Percentiles rank a stretch among this genome's conserved stretches.
These are phyloP conservation scores for Catostylus mosaicus DNA, from an alignment of 30 jellyfish, hydroid and myxozoan genomes.

Conservation along the genomic window DNA sequence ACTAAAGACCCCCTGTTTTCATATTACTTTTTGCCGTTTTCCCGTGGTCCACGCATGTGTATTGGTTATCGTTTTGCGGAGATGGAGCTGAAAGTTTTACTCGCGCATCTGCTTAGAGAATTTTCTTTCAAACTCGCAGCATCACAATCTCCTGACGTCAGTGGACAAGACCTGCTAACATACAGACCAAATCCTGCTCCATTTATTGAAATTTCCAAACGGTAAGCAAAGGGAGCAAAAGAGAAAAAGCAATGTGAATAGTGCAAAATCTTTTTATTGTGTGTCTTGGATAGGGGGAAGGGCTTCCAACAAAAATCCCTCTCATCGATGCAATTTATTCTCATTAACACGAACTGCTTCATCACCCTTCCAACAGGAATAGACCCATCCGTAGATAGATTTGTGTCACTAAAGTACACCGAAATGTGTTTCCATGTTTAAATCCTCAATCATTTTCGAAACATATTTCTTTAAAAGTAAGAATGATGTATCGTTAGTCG, in stretches of 20 bases:
- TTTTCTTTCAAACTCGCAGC: slow-evolving; percentile 30
- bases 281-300: background rate
- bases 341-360: background rate
- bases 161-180: slow-evolving; percentile 3
- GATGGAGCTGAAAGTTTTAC: slow-evolving; percentile 35
- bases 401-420: too few species aligned
- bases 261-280: too few species aligned
- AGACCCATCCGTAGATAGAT: background rate
- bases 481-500: too few species aligned
- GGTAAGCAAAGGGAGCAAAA: too few species aligned
- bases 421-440: too few species aligned
- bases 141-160: slow-evolving; percentile 23
- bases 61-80: slow-evolving; percentile 36
- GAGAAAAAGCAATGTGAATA: too few species aligned
- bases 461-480: too few species aligned
- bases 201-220: slow-evolving; percentile 4
- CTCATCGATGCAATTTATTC: background rate
- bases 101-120: slow-evolving; percentile 16
- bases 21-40: slow-evolving; percentile 24
- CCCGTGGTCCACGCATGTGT: slow-evolving; percentile 55
- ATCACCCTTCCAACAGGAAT: background rate
- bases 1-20: slow-evolving; percentile 31
- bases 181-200: slow-evolving; percentile 45
- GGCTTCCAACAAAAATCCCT: background rate
- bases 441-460: too few species aligned